Evolutionary conservation across 2,888 invertebrate species (phyloP).

Genomic region (Apamea epomidion): DNA sequence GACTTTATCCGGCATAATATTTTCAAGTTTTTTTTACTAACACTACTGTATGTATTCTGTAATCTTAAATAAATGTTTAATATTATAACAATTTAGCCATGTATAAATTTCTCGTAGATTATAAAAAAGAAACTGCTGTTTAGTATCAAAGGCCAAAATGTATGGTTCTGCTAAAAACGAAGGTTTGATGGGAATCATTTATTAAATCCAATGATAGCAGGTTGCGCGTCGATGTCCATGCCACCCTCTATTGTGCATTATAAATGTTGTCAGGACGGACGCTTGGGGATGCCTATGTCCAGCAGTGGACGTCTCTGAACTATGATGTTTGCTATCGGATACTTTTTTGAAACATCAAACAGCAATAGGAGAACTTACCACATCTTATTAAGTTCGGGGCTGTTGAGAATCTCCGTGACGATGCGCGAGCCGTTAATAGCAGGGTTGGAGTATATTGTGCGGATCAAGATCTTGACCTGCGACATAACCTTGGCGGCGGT

Average conservation of each 20-base stretch:
- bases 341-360: not conserved
- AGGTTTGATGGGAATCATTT: too few relatives aligned
- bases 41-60: not conserved
- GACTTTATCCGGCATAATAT: not conserved
- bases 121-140: too few relatives aligned
- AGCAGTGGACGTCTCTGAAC: not conserved
- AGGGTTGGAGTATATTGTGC: constrained; percentile 99
- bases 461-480: constrained; percentile 98
- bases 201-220: too few relatives aligned
- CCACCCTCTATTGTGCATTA: too few relatives aligned
- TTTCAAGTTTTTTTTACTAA: not conserved
- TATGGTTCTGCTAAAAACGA: too few relatives aligned
- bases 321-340: not conserved
- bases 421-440: constrained; percentile 98
- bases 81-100: not conserved
- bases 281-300: not conserved
- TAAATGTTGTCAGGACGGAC: not conserved
- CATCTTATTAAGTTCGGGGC: constrained; percentile 92
- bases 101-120: too few relatives aligned
- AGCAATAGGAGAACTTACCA: constrained; percentile 90
- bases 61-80: not conserved
- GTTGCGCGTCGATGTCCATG: too few relatives aligned
- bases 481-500: constrained; percentile 96
- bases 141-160: too few relatives aligned
- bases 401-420: constrained; percentile 95